A percentile compares a stretch with the other conserved stretches of the same genome.
Evolutionary conservation across 2,113 vertebrate species (phyloP).

Genomic region (Pachycephala philippinensis): DNA sequence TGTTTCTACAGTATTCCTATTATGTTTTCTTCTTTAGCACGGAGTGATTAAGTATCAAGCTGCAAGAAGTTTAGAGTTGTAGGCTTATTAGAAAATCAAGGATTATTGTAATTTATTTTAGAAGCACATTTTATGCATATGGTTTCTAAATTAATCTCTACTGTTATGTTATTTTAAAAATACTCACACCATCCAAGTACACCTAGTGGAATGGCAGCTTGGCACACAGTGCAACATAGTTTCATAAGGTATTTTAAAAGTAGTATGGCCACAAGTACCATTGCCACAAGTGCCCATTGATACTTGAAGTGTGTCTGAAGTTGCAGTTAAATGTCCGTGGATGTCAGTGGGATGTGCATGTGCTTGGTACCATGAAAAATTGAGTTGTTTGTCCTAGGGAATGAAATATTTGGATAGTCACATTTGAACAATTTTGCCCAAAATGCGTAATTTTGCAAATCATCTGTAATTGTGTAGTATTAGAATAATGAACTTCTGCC

Average conservation of each 20-base stretch:
- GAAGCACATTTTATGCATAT: neutral
- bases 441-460: neutral
- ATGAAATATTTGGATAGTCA: neutral
- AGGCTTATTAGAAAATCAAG: neutral
- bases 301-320: neutral
- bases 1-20: neutral
- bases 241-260: neutral
- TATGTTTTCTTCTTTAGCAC: neutral
- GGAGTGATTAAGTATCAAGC: neutral
- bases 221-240: neutral
- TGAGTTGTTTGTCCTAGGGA: neutral
- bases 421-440: neutral
- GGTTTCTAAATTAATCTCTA: neutral
- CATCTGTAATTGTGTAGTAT: neutral
- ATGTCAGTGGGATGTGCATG: neutral
- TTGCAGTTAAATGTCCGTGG: neutral
- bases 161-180: neutral
- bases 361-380: neutral
- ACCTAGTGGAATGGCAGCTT: neutral
- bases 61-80: neutral
- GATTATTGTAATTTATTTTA: neutral
- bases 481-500: neutral
- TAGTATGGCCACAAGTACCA: neutral
- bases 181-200: neutral
- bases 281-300: neutral